A percentile compares a stretch with the other conserved stretches of the same genome.
Conservation (phyloP, 2,888 invertebrate genomes). For the Ischnura elegans region DNA sequence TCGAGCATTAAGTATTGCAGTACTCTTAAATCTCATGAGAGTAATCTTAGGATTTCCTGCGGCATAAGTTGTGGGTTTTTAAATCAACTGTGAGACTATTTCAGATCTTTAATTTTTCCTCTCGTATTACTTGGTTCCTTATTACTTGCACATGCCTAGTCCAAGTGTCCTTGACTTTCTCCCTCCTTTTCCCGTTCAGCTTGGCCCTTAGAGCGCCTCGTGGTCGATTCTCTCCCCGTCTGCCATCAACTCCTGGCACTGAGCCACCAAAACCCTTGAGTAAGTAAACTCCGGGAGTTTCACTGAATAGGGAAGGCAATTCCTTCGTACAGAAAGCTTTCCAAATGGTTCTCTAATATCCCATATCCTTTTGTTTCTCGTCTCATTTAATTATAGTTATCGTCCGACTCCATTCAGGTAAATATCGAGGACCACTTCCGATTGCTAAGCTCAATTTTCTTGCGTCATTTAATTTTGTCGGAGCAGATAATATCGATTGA, state of each 20-base stretch:
- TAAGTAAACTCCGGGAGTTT: neutral
- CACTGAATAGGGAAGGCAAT: neutral
- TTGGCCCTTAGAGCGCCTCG: neutral
- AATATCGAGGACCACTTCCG: neutral
- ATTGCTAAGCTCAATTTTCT: neutral
- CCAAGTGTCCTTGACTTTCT: neutral
- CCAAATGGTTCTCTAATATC: neutral
- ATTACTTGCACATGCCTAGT: neutral
- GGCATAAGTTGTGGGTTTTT: no score
- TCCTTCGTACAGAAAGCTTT: neutral
- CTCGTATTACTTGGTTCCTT: neutral
- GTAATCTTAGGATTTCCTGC: no score
- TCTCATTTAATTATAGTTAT: neutral
- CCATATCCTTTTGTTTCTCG: neutral
- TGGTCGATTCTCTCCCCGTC: neutral
- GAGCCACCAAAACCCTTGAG: neutral
- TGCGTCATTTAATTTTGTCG: neutral
- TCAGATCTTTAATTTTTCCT: neutral
- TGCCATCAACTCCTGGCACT: constrained; percentile 4
- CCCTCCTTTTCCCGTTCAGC: neutral
- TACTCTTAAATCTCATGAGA: no score
- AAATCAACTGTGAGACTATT: neutral
- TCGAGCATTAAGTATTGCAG: no score
- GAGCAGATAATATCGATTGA: no score
- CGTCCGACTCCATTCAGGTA: neutral